phyloP scores from a whole-genome alignment of 2,797 vertebrate species.

The Aplochiton taeniatus region DNA sequence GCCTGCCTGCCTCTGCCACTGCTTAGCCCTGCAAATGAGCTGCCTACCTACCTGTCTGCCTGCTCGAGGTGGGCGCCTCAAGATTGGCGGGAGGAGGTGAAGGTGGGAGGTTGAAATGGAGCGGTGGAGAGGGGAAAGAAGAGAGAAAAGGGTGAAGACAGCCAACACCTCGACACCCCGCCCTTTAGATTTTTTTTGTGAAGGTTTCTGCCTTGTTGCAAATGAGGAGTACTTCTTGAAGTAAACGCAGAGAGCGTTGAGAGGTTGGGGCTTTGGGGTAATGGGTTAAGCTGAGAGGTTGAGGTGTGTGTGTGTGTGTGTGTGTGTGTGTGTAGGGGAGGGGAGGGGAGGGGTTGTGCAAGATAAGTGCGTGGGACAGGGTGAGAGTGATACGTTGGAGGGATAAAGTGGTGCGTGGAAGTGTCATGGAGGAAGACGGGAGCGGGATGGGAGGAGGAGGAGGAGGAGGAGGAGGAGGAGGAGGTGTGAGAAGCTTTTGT shows the following conservation, averaged over 20 bases:
- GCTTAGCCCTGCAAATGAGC: not conserved
- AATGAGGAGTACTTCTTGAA: too few relatives aligned
- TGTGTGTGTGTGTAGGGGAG: too few relatives aligned
- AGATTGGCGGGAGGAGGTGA: slow-evolving; percentile 43
- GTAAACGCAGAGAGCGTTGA: too few relatives aligned
- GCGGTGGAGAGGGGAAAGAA: not conserved
- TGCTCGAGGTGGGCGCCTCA: slow-evolving; percentile 35
- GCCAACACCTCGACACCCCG: too few relatives aligned
- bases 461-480: slow-evolving; percentile 52
- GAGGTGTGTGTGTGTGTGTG: too few relatives aligned
- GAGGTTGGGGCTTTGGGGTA: too few relatives aligned
- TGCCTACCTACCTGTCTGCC: not conserved
- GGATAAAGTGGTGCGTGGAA: slow-evolving; percentile 43
- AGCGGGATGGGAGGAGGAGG: slow-evolving; percentile 27
- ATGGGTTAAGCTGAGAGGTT: too few relatives aligned
- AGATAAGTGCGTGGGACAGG: too few relatives aligned
- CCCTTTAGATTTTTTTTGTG: too few relatives aligned
- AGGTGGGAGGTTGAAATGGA: slow-evolving; percentile 26
- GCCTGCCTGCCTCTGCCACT: not conserved
- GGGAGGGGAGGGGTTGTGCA: too few relatives aligned
- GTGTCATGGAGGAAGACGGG: slow-evolving; percentile 49
- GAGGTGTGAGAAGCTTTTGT: slow-evolving; percentile 18
- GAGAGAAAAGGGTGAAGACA: too few relatives aligned
- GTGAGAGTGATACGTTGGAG: not conserved
- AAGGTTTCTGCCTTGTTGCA: too few relatives aligned